Percentiles rank a stretch among this genome's conserved stretches.
These are phyloP conservation scores for Uloborus diversus DNA, from an alignment of 1,140 invertebrate species.

Conservation along the genomic window DNA sequence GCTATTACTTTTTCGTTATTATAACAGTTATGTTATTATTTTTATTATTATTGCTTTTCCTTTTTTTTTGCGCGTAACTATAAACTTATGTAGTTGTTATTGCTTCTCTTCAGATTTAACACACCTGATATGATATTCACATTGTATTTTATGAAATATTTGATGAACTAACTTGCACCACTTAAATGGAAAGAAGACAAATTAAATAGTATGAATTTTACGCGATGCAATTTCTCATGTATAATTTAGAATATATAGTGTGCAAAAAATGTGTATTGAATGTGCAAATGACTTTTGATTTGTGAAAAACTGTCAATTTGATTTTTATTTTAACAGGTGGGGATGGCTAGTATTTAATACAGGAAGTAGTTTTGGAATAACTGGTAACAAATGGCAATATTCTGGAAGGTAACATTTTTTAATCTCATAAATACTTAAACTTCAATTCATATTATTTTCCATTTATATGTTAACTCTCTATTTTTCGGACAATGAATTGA, in stretches of 20 bases:
- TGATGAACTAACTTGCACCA: no score
- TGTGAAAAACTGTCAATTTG: background rate
- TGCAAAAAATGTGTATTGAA: background rate
- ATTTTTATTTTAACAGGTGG: slow-evolving; percentile 69
- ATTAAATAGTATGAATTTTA: no score
- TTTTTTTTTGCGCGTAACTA: no score
- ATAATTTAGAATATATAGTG: background rate
- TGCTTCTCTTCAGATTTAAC: no score
- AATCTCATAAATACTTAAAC: background rate
- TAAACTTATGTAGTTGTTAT: no score
- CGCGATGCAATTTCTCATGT: no score
- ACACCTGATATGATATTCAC: no score
- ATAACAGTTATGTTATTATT: no score
- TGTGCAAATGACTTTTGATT: background rate
- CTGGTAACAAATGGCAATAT: slow-evolving; percentile 83
- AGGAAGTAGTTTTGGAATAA: slow-evolving; percentile 74
- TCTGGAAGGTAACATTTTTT: slow-evolving; percentile 70
- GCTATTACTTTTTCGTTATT: no score
- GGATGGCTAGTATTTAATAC: slow-evolving; percentile 94
- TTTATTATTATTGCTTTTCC: no score
- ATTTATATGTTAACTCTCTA: background rate
- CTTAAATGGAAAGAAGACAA: no score
- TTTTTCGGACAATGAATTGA: background rate
- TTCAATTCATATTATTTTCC: background rate
- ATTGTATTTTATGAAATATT: no score